Evolutionary conservation across 2,797 vertebrate species (phyloP).

Genomic region (Megaceryle alcyon): DNA sequence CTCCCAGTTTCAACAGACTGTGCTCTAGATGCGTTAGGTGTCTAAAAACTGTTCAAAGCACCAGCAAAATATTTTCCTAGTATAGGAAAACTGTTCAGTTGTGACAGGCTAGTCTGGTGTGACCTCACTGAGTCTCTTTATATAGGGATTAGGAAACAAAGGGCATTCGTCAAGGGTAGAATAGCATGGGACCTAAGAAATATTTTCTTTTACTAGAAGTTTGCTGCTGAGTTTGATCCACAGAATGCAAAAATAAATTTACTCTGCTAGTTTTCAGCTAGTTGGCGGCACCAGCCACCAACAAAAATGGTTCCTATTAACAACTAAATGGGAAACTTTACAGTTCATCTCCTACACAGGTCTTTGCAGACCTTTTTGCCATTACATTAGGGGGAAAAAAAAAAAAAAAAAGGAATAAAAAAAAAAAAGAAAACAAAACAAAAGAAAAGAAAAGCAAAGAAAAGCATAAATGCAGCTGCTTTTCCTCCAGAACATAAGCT

Average conservation of each 20-base stretch:
- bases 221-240: background rate
- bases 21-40: background rate
- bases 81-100: background rate
- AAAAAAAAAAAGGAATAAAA: background rate
- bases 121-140: background rate
- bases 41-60: background rate
- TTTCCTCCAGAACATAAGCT: conserved; percentile 36
- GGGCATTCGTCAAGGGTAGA: background rate
- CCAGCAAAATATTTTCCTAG: background rate
- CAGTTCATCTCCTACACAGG: background rate
- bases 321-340: conserved; percentile 5
- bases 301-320: background rate
- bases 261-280: background rate
- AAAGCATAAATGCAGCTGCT: conserved; percentile 20
- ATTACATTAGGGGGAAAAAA: background rate
- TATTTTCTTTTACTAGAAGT: background rate
- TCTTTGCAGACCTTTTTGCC: conserved; percentile 1
- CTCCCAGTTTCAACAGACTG: background rate
- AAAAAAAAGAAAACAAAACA: too few species aligned
- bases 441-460: background rate
- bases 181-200: background rate
- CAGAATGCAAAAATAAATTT: background rate
- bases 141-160: background rate
- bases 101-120: background rate
- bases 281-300: background rate